Percentiles rank a stretch among this genome's conserved stretches.
These are phyloP conservation scores for Danio jaintianensis DNA, from an alignment of 2,797 vertebrate species.

Conservation along the genomic window DNA sequence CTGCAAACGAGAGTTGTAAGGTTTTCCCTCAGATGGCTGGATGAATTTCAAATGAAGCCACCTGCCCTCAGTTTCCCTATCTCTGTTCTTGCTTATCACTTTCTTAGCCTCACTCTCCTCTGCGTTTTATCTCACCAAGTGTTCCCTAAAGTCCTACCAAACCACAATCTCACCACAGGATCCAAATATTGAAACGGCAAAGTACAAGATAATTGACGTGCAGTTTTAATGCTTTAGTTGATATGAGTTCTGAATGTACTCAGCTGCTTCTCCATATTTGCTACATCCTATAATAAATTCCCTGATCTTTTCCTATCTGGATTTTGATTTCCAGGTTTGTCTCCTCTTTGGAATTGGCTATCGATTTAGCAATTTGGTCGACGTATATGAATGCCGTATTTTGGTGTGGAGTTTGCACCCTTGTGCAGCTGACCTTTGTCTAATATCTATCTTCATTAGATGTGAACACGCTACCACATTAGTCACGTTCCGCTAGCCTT, in stretches of 20 bases:
- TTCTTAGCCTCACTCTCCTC: background rate
- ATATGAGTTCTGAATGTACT: background rate
- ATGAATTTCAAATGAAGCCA: constrained; percentile 27
- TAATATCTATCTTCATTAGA: constrained; percentile 50
- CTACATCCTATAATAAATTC: background rate
- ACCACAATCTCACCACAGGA: background rate
- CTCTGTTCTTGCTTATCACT: background rate
- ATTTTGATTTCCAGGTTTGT: background rate
- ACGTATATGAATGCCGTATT: background rate
- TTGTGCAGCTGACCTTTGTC: constrained; percentile 28
- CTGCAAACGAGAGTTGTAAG: background rate
- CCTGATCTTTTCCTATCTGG: background rate
- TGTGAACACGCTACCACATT: constrained; percentile 5
- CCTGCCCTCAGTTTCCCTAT: constrained; percentile 8
- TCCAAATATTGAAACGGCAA: background rate
- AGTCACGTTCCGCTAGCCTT: constrained; percentile 30
- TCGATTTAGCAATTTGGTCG: constrained; percentile 30
- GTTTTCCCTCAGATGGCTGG: background rate
- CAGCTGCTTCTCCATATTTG: background rate
- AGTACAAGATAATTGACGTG: background rate
- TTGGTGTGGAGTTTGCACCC: background rate
- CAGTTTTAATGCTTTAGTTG: background rate
- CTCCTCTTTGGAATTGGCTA: constrained; percentile 27
- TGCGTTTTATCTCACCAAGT: background rate
- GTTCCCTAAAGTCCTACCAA: background rate